Conservation (phyloP, 2,888 invertebrate species). For the Rhopalosiphum nymphaeae region DNA sequence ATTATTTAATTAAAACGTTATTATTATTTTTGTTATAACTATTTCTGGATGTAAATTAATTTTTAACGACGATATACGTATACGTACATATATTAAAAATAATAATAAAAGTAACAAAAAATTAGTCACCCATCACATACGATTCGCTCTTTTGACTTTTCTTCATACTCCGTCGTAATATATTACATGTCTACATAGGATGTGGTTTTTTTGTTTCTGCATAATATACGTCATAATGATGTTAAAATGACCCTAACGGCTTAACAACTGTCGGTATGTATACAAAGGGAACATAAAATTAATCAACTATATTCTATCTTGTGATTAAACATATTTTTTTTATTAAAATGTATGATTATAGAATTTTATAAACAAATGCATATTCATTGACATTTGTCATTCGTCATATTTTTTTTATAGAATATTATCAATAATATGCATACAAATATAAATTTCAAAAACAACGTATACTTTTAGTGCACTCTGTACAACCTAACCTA, state of each 20-base stretch:
- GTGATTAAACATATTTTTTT: background rate
- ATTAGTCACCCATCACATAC: slow-evolving; percentile 43
- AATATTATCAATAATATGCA: background rate
- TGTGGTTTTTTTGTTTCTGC: slow-evolving; percentile 59
- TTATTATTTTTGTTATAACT: slow-evolving; percentile 35
- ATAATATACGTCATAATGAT: slow-evolving; percentile 59
- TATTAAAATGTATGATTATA: background rate
- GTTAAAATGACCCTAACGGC: slow-evolving; percentile 44
- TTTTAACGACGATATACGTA: slow-evolving; percentile 2
- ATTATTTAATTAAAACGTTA: slow-evolving; percentile 41
- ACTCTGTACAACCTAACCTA: slow-evolving; percentile 6
- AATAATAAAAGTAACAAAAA: slow-evolving; percentile 27
- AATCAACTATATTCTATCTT: background rate
- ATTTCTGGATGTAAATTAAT: slow-evolving; percentile 38
- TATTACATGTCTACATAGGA: background rate
- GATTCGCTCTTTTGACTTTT: slow-evolving; percentile 61
- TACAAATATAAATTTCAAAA: background rate
- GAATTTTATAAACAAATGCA: background rate
- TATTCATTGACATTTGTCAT: background rate
- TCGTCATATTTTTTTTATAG: background rate
- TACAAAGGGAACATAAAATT: background rate
- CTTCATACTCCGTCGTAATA: slow-evolving; percentile 23
- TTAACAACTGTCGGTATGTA: slow-evolving; percentile 16
- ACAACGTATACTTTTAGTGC: background rate
- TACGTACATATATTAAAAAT: slow-evolving; percentile 1